phyloP scores from a whole-genome alignment of 2,888 invertebrate genomes.

The Spisula subtruncata region DNA sequence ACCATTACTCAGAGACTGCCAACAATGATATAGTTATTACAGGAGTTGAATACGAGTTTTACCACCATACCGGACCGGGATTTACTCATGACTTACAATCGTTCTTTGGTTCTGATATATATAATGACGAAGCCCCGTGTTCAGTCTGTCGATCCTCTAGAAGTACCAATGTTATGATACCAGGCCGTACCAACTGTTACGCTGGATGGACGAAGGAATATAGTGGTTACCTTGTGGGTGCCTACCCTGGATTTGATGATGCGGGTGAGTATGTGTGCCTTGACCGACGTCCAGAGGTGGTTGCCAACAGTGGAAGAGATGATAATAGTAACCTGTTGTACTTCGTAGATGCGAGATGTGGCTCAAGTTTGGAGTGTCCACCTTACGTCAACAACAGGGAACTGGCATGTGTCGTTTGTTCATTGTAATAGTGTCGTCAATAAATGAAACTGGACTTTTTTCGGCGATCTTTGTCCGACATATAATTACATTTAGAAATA shows the following conservation, averaged over 20 bases:
- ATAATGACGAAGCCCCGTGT: constrained; percentile 12
- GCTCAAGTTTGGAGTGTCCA: constrained; percentile 48
- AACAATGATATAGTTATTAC: constrained; percentile 29
- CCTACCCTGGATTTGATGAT: constrained; percentile 8
- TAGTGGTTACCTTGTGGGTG: constrained; percentile 42
- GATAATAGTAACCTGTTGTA: constrained; percentile 49
- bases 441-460: background rate
- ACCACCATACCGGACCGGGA: background rate
- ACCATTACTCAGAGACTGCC: constrained; percentile 18
- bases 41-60: constrained; percentile 33
- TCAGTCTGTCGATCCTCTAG: constrained; percentile 4
- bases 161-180: constrained; percentile 31
- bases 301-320: constrained; percentile 24
- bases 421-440: constrained; percentile 1
- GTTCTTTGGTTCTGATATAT: constrained; percentile 26
- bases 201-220: constrained; percentile 46
- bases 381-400: constrained; percentile 57
- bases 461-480: too few relatives aligned
- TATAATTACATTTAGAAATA: too few relatives aligned
- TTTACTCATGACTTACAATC: background rate
- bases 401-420: constrained; percentile 62
- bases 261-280: constrained; percentile 48
- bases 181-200: constrained; percentile 37
- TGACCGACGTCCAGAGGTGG: constrained; percentile 52
- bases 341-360: constrained; percentile 58